Evolutionary conservation across 2,888 invertebrate genomes (phyloP), one percentile per base, ranked within the genome.

Genomic region (Graphium colonna): DNA sequence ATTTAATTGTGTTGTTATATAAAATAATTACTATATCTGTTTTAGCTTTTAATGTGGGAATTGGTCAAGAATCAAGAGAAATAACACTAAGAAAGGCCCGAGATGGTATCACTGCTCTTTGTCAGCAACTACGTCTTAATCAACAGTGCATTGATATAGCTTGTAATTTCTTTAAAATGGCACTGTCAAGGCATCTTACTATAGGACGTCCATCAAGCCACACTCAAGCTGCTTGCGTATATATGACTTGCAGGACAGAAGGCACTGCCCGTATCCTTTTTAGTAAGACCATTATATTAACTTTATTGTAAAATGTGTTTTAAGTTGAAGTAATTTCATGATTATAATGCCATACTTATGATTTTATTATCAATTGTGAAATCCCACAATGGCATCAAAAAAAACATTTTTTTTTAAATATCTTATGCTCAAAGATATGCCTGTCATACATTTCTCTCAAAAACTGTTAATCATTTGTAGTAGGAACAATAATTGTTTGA

Each of bases 221-320:
- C 71, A 97, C 99, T 47, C 95, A 98, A 72, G 98, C 98, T 28
- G 98, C 99, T 18, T 99, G 99, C 80, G 95, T 99, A 1, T 99
- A 99, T 75, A 95, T 99, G 75, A 98, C 98, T 0, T 99, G 99
- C 71, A 92, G 99, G 60, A 95, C 96, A 1, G 98, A 98, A 82
- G 96, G 96, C 65, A 98, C 98, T 55, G 94, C 97, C 62, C 98
- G 96, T 96, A 95, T 93, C 93, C 91, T 94, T 92, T 91, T 62
- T 1, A 36, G 21, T 36, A 12, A 21, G n/a, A n/a, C 2, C 21
- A 31, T 10, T 40, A 12, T 17, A 13, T 38, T 47, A n/a, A n/a
- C n/a, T n/a, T n/a, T n/a, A n/a, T n/a, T n/a, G n/a, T n/a, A n/a
- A n/a, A n/a, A n/a, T n/a, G n/a, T n/a, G n/a, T n/a, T n/a, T n/a